Evolutionary conservation across 2,113 vertebrate genomes (phyloP), one percentile per base, ranked within the genome.

Genomic region (Ameiurus melas): DNA sequence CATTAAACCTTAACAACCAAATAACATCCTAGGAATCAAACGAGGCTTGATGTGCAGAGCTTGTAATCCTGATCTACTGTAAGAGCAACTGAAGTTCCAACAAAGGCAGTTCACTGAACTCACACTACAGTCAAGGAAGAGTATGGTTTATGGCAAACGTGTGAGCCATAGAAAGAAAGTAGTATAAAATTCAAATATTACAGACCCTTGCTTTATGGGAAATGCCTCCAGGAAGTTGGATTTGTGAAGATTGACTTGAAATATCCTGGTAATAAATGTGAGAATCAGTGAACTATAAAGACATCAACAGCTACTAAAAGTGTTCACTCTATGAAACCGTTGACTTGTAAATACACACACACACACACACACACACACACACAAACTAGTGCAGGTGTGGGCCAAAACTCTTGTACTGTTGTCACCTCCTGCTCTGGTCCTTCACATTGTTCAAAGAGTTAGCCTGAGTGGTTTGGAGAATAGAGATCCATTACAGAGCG

Each of bases 401-500:
- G 30, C 87, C 75, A 30, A 91, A 92, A 87, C 86, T 79, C 86
- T 91, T 78, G 70, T 75, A 83, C 17, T 55, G 86, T 79, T 20
- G 62, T 88, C 92, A 87, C 91, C 91, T 85, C 55, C 55, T 85
- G 81, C 87, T 88, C 91, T 86, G 77, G 87, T 87, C 90, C 91
- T 90, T 82, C 84, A 86, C 85, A 30, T 77, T 86, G 89, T 84
- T 87, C 89, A 36, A 73, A 87, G 88, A 80, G 87, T 86, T 75
- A 90, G 73, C 25, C 51, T 82, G 89, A 85, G 89, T 62, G 71
- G 19, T 84, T 85, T 75, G 75, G 85, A 89, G 90, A 51, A 80
- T 85, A 83, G 75, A 87, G 89, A 88, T 92, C 91, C 85, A 89
- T 92, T 92, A 90, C 90, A 91, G 66, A 85, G 81, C 60, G 17